These are phyloP conservation scores for Grapholita molesta DNA, from an alignment of 1,140 invertebrate species.

Conservation along the genomic window DNA sequence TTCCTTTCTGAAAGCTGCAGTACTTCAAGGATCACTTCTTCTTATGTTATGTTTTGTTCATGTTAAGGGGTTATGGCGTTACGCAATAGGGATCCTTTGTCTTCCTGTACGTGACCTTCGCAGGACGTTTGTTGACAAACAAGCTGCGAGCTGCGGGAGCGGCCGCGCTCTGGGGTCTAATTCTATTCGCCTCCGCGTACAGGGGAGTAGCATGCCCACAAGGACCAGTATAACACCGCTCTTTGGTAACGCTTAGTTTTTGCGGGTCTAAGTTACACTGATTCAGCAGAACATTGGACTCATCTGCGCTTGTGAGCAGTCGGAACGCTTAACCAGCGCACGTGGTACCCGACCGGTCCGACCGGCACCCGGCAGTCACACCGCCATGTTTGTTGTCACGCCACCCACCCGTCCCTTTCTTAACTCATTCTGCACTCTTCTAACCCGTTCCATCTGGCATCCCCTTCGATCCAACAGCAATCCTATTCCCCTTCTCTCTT, in stretches of 20 bases:
- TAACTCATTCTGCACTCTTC: constrained; percentile 29
- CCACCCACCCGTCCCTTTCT: constrained; percentile 52
- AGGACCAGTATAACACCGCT: background rate
- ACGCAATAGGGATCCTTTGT: constrained; percentile 57
- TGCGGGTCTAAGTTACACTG: background rate
- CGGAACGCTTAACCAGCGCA: constrained; percentile 38
- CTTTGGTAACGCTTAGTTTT: background rate
- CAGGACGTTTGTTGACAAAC: constrained; percentile 75
- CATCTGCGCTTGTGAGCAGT: background rate
- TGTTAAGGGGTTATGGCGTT: constrained; percentile 24
- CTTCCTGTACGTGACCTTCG: constrained; percentile 67
- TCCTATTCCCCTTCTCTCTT: constrained; percentile 36
- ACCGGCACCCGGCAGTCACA: constrained; percentile 69
- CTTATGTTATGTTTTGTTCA: background rate
- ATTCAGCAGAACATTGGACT: background rate
- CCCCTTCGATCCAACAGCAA: constrained; percentile 27
- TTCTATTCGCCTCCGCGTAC: background rate
- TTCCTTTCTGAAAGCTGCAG: background rate
- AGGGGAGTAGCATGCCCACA: background rate
- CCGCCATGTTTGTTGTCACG: constrained; percentile 76
- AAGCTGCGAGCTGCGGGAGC: constrained; percentile 61
- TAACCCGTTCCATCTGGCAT: constrained; percentile 22
- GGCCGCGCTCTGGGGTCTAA: constrained; percentile 41
- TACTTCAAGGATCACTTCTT: constrained; percentile 3
- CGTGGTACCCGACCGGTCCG: constrained; percentile 66